phyloP scores from a whole-genome alignment of 2,888 invertebrate genomes.

The Cactoblastis cactorum region DNA sequence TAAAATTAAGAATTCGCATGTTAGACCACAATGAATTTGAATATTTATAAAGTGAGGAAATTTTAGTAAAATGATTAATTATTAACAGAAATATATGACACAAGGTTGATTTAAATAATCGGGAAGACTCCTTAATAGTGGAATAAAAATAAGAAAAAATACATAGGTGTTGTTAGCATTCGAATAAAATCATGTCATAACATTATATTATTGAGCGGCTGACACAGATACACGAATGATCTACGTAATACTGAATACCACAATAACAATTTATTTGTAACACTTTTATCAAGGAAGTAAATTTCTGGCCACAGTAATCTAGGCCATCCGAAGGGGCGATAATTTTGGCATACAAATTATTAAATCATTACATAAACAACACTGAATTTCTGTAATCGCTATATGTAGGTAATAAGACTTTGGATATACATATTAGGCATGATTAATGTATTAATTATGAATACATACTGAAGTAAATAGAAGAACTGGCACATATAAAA shows the following conservation, averaged over 20 bases:
- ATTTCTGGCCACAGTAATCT: slow-evolving; percentile 6
- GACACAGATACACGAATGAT: slow-evolving; percentile 52
- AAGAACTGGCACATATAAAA: no score
- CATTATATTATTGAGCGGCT: slow-evolving; percentile 67
- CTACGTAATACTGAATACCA: slow-evolving; percentile 60
- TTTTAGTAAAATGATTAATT: background rate
- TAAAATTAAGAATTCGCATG: background rate
- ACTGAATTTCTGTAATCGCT: no score
- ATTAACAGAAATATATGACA: background rate
- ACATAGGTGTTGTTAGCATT: background rate
- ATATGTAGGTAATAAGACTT: no score
- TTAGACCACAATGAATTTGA: background rate
- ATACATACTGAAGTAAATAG: no score
- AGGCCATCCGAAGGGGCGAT: background rate
- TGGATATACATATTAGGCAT: no score
- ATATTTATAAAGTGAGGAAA: background rate
- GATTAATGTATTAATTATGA: no score
- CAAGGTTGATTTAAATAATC: background rate
- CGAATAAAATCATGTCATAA: slow-evolving; percentile 28
- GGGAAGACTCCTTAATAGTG: background rate
- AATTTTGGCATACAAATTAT: no score
- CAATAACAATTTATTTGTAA: slow-evolving; percentile 36
- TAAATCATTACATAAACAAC: no score
- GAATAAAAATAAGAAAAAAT: background rate
- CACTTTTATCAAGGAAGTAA: slow-evolving; percentile 24